phyloP scores from a whole-genome alignment of 1,140 invertebrate species.

The Diuraphis noxia region DNA sequence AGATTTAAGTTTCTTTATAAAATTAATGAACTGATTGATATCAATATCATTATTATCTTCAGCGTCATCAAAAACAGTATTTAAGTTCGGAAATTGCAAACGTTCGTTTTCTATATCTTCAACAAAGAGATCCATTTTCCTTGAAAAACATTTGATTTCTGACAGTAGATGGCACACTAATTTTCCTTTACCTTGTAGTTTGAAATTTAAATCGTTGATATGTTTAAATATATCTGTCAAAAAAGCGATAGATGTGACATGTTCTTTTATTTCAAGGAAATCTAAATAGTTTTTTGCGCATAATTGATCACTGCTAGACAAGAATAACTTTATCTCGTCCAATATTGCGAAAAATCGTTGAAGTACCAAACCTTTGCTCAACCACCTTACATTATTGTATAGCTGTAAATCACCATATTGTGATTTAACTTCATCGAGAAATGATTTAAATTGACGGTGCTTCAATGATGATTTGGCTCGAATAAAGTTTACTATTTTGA shows the following conservation, averaged over 20 bases:
- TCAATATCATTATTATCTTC: too few relatives aligned
- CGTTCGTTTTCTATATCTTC: too few relatives aligned
- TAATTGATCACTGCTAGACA: neutral
- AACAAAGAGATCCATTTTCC: too few relatives aligned
- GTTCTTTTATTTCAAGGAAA: too few relatives aligned
- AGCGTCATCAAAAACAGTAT: too few relatives aligned
- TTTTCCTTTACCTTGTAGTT: slow-evolving; percentile 27
- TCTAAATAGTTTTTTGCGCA: too few relatives aligned
- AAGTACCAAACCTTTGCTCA: slow-evolving; percentile 27
- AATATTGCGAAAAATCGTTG: slow-evolving; percentile 23
- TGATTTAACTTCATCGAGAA: slow-evolving; percentile 31
- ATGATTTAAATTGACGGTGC: slow-evolving; percentile 19
- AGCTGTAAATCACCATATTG: slow-evolving; percentile 18
- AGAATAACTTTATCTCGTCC: slow-evolving; percentile 11
- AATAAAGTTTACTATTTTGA: slow-evolving; percentile 37
- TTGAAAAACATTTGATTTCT: slow-evolving; percentile 24
- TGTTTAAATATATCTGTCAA: slow-evolving; percentile 36
- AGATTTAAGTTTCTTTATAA: too few relatives aligned
- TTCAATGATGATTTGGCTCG: slow-evolving; percentile 2
- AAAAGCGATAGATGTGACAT: too few relatives aligned
- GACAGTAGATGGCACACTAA: slow-evolving; percentile 28
- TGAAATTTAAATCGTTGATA: slow-evolving; percentile 35
- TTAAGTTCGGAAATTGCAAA: too few relatives aligned
- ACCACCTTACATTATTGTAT: slow-evolving; percentile 29
- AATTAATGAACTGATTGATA: too few relatives aligned